Base-by-base conservation (phyloP, 2,888 invertebrate species). In the Pseudolycoriella hygida region DNA sequence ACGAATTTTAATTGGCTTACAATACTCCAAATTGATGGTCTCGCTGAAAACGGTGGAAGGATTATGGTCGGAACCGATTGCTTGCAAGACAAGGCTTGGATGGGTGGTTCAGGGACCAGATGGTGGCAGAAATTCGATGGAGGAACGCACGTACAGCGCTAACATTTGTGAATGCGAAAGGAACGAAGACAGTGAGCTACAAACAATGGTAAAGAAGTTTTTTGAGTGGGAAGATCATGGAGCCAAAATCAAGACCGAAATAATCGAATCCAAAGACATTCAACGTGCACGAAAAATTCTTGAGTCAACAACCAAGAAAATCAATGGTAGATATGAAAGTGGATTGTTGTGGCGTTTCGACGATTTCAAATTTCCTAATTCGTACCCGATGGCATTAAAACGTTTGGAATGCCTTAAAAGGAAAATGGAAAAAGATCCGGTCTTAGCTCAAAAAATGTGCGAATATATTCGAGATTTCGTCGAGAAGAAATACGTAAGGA, bases 1-100 rank as follows among this genome's bases (percentile, higher is more conserved):
- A 25, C 43, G 39, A 30, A 32, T 49, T 8, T 18, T 47, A 15
- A 49, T 46, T 34, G 47, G 49, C 1, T 40, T 25, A 41, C 46
- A 2, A 37, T 20, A 46, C 41, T 46, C 25, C 5, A 25, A 25
- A 11, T 12, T 47, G 17, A 46, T 48, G 4, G 43, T 43, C 3
- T 20, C 49, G 6, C 37, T 31, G 15, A 37, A 34, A 8, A 17
- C 37, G n/a, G 4, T 41, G 6, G 19, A 50, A 46, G 46, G 47
- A n/a, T n/a, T 2, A 11, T 45, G 46, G 25, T 18, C 48, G 44
- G 43, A 46, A 45, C 49, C 47, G 17, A 48, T 50, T 15, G 47
- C 50, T 37, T 46, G 50, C 18, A 50, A 52, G 43, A 50, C 47
- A 17, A 47, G 46, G 38, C 47, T 53, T 11, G 52, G 53, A 10